Base-by-base conservation (phyloP, 2,888 invertebrate species). In the Lasius fuliginosus region DNA sequence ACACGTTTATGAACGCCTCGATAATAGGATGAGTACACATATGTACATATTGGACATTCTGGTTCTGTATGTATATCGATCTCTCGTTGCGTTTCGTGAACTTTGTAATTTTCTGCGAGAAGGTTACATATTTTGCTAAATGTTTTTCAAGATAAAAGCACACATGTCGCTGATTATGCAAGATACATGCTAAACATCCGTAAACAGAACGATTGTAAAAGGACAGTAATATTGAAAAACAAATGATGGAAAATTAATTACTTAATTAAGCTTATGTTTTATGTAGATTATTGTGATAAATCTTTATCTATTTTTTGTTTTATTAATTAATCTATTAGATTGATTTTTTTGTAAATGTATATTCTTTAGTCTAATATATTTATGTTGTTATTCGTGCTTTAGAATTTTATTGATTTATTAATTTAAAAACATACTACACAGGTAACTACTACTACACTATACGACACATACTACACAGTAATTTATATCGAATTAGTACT, bases 71-170 rank as follows among this genome's bases (percentile, higher is more conserved):
- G 5, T n/a, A 23, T 42, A 71, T 81, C n/a, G 60, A 74, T 62
- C 46, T 81, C 40, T 36, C 46, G 46, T 49, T 67, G 23, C 33
- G 23, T 74, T 69, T 77, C 40, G 71, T 27, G 74, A 27, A 81
- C 60, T 46, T 42, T 6, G 42, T 73, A 73, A 60, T 58, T 73
- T 79, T 60, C 74, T 23, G 4, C 18, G 58, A 46, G 23, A 27
- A 71, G 15, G 6, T 56, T 46, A 18, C 4, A 56, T 15, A 33
- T 2, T 53, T 53, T 53, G 33, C 4, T 15, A 15, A 69, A 69
- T 77, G 56, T 79, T 46, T 73, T 60, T 46, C 46, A 60, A 60
- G 42, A 73, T 68, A 75, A 68, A 75, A 75, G 23, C 30, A 56
- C 33, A 30, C 12, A 5, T 40, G n/a, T 56, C 12, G n/a, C 53